phyloP scores from a whole-genome alignment of 2,113 vertebrate species.

The Mellivora capensis region DNA sequence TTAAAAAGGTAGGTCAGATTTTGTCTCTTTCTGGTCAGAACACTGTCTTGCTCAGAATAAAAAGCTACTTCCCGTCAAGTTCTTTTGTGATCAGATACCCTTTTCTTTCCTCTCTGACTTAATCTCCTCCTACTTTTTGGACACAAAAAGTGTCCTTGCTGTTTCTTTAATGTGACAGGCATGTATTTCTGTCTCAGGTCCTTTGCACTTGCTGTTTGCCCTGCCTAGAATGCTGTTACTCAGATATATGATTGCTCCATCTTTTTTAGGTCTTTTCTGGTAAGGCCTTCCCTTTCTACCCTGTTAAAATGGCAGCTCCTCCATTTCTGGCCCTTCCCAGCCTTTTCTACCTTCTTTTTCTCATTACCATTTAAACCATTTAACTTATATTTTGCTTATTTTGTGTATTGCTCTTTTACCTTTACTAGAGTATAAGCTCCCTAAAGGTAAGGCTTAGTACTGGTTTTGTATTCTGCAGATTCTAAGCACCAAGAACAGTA shows the following conservation, averaged over 20 bases:
- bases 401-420: neutral
- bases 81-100: neutral
- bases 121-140: neutral
- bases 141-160: neutral
- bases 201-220: constrained; percentile 11
- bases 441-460: neutral
- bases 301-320: neutral
- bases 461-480: constrained; percentile 22
- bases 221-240: neutral
- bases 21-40: neutral
- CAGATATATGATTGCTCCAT: neutral
- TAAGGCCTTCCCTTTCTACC: neutral
- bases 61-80: neutral
- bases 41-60: neutral
- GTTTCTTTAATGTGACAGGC: neutral
- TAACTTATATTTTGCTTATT: neutral
- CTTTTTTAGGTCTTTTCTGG: neutral
- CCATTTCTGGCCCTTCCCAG: neutral
- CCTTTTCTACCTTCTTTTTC: neutral
- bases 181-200: neutral
- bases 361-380: neutral
- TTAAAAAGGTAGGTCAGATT: neutral
- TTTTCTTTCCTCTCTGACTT: constrained; percentile 3
- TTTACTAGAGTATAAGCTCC: neutral
- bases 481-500: neutral